Base-by-base conservation (phyloP, 2,888 invertebrate species). In the Brachyopa scutellaris region DNA sequence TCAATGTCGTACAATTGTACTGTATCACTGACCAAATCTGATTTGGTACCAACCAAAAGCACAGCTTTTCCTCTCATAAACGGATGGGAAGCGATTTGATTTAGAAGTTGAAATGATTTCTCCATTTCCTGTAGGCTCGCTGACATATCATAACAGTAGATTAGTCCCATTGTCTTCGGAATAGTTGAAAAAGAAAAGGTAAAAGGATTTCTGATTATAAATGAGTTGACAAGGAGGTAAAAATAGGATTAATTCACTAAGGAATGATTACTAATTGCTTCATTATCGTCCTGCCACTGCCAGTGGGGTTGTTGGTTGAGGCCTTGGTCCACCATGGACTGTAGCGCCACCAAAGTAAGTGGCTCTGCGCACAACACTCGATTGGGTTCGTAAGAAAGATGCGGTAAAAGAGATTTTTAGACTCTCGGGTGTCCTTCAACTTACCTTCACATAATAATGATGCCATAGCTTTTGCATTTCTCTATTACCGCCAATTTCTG, bases 391-490 rank as follows among this genome's bases (percentile, higher is more conserved):
- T 13, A 78, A 70, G 9, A 31, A 23, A 67, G 36, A 19, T 26
- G 26, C 26, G 26, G 6, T 5, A 3, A 26, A 26, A 26, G 3
- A 26, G 6, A 26, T 6, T 5, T 6, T 26, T 26, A 26, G 6
- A 26, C 26, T 5, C 26, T 26, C 6, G 3, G 3, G 3, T 26
- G 26, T 26, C 6, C 26, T 6, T 3, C 26, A 26, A 53, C 53
- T 64, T 31, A 87, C 87, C 64, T 85, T 86, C 2, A 78, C 85
- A 82, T 86, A 90, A 47, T 90, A 90, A 69, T 90, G 87, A 40
- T 86, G 86, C 90, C 90, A 90, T 2, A 90, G 85, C 13, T 88
- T 88, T 59, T 88, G 88, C 87, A 89, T 89, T 21, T 89, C 87
- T 36, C 8, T 36, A 69, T 85, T 90, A 23, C 90, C 90, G 2